Conservation (phyloP, 2,888 invertebrate species). For the Oscheius sp. region DNA sequence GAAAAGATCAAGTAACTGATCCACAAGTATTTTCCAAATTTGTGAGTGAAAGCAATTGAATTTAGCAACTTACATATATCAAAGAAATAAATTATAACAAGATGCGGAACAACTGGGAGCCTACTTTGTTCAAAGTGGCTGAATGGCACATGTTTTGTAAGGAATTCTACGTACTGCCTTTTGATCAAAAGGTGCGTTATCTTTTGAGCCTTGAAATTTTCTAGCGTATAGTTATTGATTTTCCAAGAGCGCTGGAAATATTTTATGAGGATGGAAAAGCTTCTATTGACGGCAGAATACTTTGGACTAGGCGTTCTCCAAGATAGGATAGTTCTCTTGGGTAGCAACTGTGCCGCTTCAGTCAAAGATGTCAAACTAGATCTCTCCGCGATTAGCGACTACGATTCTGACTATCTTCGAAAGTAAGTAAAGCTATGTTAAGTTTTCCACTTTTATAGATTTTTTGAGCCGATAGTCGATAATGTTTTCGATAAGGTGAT, state of each 20-base stretch:
- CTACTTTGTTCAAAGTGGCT: slow-evolving; percentile 38
- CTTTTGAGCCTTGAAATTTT: background rate
- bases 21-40: background rate
- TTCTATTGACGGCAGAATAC: slow-evolving; percentile 44
- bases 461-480: slow-evolving; percentile 44
- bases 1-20: background rate
- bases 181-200: slow-evolving; percentile 42
- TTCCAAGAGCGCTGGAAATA: slow-evolving; percentile 46
- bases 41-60: background rate
- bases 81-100: slow-evolving; percentile 9
- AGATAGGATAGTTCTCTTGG: slow-evolving; percentile 30
- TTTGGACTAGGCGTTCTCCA: slow-evolving; percentile 41
- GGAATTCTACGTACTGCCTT: slow-evolving; percentile 41
- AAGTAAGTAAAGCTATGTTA: slow-evolving; percentile 1
- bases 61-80: slow-evolving; percentile 7
- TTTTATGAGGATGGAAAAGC: slow-evolving; percentile 44
- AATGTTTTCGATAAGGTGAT: slow-evolving; percentile 46
- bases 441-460: slow-evolving; percentile 18
- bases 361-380: slow-evolving; percentile 39
- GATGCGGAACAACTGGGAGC: slow-evolving; percentile 33
- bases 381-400: slow-evolving; percentile 40
- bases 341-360: background rate
- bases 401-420: slow-evolving; percentile 25
- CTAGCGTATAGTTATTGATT: slow-evolving; percentile 37
- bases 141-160: slow-evolving; percentile 50